Conservation (phyloP, 2,888 invertebrate species). For the Belgica antarctica region DNA sequence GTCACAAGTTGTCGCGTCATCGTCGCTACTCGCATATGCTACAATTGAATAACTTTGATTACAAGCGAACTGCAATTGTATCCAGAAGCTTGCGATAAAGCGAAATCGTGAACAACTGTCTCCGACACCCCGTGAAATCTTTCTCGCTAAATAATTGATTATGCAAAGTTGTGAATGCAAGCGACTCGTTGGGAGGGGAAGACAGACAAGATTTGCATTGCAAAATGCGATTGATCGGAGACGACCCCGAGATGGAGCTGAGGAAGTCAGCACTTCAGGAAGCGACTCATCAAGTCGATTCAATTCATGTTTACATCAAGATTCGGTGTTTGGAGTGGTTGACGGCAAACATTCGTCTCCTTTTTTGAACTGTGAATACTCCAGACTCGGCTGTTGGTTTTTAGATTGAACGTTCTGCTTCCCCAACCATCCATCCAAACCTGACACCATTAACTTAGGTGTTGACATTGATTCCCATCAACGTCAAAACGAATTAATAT, state of each 20-base stretch:
- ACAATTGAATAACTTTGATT: background rate
- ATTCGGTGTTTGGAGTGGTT: no score
- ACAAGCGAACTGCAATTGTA: background rate
- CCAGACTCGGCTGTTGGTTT: no score
- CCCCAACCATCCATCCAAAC: no score
- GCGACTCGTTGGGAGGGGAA: background rate
- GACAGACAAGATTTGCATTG: background rate
- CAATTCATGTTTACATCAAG: background rate
- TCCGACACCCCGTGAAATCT: background rate
- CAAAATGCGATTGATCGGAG: no score
- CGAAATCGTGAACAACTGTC: background rate
- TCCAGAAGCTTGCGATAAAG: constrained; percentile 1
- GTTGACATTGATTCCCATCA: background rate
- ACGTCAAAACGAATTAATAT: background rate
- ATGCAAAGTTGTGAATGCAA: constrained; percentile 26
- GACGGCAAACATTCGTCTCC: background rate
- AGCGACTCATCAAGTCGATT: constrained; percentile 6
- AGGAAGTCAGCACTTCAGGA: constrained; percentile 36
- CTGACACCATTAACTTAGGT: no score
- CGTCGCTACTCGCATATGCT: background rate
- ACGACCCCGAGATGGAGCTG: background rate
- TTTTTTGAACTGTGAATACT: background rate
- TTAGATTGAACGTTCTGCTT: no score
- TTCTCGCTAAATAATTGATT: background rate
- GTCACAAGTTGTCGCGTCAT: background rate